Evolutionary conservation across 1,140 invertebrate species (phyloP), one percentile per base, ranked within the genome.

Genomic region (Lordiphosa stackelbergi): DNA sequence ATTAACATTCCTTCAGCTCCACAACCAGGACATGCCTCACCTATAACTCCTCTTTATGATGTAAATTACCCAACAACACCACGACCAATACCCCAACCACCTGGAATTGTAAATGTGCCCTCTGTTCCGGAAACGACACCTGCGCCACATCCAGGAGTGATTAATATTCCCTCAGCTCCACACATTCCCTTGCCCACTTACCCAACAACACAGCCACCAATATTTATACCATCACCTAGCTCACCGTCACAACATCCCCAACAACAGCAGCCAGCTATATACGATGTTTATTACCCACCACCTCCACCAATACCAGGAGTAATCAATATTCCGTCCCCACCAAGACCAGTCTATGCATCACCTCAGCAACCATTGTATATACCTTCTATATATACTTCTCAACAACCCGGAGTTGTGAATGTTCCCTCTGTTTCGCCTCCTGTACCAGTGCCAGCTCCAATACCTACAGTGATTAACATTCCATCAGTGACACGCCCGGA

Each of bases 71-170:
- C 47, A 2, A 5, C 41, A 6, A 40, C 12, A 12, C 22, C 13
- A 36, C 22, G 51, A 31, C 28, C 49, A 5, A n/a, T 40, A 12
- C 55, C 51, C 10, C 64, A 60, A 9, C 52, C 54, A 6, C 51
- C 64, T 0, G 34, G 51, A 10, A 46, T 36, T 92, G 12, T 90
- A 90, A 73, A 90, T 16, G 36, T 42, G 19, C 41, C 52, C n/a
- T 12, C 69, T 2, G 24, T 46, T 5, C 38, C 60, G 2, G 11
- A 19, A 3, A 48, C 45, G 2, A 41, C 16, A 5, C 59, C 70
- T 9, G 10, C 43, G 22, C 63, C 64, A 37, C 5, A 2, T 12
- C 53, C 59, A 0, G 59, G 59, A 56, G 31, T 62, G 1, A 34
- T 62, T 1, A 56, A 49, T 9, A 48, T 62, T 22, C 66, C 69